These are phyloP conservation scores for Ceyx melanurus DNA, from an alignment of 2,113 vertebrate genomes.

Conservation along the genomic window DNA sequence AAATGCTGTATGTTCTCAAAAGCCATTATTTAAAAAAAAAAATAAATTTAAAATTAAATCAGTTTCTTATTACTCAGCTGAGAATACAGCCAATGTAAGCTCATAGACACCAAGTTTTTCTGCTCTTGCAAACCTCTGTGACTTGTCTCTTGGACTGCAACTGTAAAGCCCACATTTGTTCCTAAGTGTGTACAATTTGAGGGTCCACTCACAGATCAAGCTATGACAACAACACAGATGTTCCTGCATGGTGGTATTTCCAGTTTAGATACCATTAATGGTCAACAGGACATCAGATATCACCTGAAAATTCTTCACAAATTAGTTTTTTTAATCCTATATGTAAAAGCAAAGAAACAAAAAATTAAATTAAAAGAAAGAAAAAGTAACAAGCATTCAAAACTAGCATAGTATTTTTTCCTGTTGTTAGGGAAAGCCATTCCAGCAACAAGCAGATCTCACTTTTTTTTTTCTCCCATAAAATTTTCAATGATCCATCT, in stretches of 20 bases:
- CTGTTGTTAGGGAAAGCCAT: not conserved
- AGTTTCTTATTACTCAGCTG: not conserved
- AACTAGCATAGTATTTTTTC: not conserved
- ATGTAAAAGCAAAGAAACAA: not conserved
- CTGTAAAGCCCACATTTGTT: not conserved
- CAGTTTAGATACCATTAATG: not conserved
- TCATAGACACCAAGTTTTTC: not conserved
- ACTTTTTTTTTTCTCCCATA: not conserved
- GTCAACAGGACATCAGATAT: not conserved
- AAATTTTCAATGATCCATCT: not conserved
- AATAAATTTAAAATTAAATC: not conserved
- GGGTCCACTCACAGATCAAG: not conserved
- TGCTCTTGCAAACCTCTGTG: not conserved
- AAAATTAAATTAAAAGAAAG: not conserved
- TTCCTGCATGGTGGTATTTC: not conserved
- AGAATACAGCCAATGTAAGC: not conserved
- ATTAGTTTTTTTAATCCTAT: not conserved
- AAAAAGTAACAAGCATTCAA: not conserved
- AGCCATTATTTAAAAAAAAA: not conserved
- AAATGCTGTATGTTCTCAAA: not conserved
- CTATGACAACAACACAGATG: not conserved
- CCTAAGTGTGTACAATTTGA: not conserved
- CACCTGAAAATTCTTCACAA: not conserved
- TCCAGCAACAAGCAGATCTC: not conserved
- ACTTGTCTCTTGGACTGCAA: not conserved